Conservation (phyloP, 1,140 invertebrate species). For the Drosophila ercepeae region DNA sequence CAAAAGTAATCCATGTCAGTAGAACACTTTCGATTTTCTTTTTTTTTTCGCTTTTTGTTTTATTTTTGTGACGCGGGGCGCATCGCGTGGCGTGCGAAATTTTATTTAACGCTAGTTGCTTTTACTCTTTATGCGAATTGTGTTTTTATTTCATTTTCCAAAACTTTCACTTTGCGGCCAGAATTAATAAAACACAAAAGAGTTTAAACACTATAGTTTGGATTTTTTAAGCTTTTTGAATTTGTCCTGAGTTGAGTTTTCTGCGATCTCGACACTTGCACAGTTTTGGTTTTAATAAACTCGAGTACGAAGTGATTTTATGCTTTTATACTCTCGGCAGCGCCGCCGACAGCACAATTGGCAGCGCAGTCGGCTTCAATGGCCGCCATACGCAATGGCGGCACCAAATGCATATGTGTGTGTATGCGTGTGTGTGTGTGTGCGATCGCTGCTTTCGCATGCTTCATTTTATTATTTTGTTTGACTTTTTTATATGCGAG, state of each 20-base stretch:
- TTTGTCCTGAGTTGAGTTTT: conserved; percentile 10
- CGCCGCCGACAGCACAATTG: conserved; percentile 16
- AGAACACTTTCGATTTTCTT: conserved; percentile 83
- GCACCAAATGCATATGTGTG: conserved; percentile 25
- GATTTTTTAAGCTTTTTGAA: neutral
- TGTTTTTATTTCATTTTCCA: conserved; percentile 27
- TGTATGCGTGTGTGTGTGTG: conserved; percentile 12
- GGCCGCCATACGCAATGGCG: conserved; percentile 56
- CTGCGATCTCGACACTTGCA: conserved; percentile 76
- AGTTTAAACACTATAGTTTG: conserved; percentile 17
- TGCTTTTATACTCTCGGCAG: conserved; percentile 78
- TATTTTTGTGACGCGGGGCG: conserved; percentile 39
- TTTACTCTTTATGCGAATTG: conserved; percentile 26
- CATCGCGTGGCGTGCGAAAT: conserved; percentile 46
- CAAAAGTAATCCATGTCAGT: conserved; percentile 83
- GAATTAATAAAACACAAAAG: conserved; percentile 20
- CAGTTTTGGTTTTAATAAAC: conserved; percentile 83
- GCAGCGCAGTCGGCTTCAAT: conserved; percentile 52
- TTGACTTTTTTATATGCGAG: conserved; percentile 74
- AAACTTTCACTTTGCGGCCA: conserved; percentile 54
- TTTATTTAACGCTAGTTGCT: conserved; percentile 19
- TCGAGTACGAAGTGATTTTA: conserved; percentile 82
- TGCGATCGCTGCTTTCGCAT: conserved; percentile 66
- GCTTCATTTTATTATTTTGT: conserved; percentile 80
- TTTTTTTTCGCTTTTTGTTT: conserved; percentile 32